Conservation (phyloP, 2,113 vertebrate species). For the Hymenochirus boettgeri region DNA sequence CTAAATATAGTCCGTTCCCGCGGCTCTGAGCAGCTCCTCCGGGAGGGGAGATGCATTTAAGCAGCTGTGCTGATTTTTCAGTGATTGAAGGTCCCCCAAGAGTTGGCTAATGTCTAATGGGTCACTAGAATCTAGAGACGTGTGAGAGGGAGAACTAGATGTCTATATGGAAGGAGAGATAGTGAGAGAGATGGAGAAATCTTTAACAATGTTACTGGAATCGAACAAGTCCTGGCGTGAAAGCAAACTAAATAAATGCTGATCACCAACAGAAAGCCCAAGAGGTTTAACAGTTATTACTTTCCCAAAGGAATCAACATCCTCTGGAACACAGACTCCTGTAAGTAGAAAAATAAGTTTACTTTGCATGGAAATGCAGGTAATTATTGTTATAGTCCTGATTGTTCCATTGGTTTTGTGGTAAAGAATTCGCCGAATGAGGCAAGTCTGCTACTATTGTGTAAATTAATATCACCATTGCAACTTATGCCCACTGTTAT, state of each 20-base stretch:
- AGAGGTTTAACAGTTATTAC: background rate
- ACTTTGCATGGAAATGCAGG: too few relatives aligned
- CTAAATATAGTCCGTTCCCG: slow-evolving; percentile 42
- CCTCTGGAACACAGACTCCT: too few relatives aligned
- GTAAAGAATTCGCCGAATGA: too few relatives aligned
- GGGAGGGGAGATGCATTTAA: slow-evolving; percentile 38
- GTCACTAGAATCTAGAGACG: slow-evolving; percentile 25
- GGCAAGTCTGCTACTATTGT: too few relatives aligned
- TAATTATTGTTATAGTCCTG: too few relatives aligned
- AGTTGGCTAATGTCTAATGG: slow-evolving; percentile 19
- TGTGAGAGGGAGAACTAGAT: slow-evolving; percentile 27
- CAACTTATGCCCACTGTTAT: too few relatives aligned
- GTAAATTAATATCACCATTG: too few relatives aligned
- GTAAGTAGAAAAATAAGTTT: too few relatives aligned
- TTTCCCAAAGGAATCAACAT: background rate
- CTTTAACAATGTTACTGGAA: background rate
- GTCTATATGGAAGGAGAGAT: slow-evolving; percentile 16
- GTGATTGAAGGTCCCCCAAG: slow-evolving; percentile 43
- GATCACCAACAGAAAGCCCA: background rate
- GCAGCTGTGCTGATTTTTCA: slow-evolving; percentile 41
- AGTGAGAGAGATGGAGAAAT: slow-evolving; percentile 13
- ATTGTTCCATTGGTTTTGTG: too few relatives aligned
- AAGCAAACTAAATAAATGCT: slow-evolving; percentile 14
- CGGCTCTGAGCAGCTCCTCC: slow-evolving; percentile 27
- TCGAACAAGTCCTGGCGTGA: slow-evolving; percentile 21